Evolutionary conservation across 2,113 vertebrate genomes (phyloP).

Genomic region (Xenopus laevis): DNA sequence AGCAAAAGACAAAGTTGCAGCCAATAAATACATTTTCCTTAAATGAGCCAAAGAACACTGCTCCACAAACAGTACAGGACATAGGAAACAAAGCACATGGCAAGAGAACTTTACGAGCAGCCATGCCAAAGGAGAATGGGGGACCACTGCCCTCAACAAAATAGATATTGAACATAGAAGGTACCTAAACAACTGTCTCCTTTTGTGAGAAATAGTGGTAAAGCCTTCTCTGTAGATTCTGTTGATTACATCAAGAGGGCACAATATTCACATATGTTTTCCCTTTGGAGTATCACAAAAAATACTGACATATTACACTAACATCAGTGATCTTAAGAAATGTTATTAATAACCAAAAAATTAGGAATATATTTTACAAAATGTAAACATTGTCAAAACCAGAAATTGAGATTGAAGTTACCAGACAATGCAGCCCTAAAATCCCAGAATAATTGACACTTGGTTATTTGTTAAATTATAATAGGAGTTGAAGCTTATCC

Average conservation of each 20-base stretch:
- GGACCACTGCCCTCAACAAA: slow-evolving; percentile 25
- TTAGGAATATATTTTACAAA: too few species aligned
- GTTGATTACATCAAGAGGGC: slow-evolving; percentile 76
- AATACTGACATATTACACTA: neutral
- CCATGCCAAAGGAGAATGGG: slow-evolving; percentile 67
- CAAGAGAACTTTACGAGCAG: slow-evolving; percentile 71
- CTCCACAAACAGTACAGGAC: slow-evolving; percentile 28
- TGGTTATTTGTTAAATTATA: too few species aligned
- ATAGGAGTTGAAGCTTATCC: too few species aligned
- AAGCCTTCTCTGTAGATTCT: slow-evolving; percentile 90
- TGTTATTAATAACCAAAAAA: too few species aligned
- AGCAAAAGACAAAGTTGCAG: neutral
- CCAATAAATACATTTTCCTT: slow-evolving; percentile 6
- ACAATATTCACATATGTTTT: slow-evolving; percentile 7
- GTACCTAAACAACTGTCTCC: slow-evolving; percentile 94
- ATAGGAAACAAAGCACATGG: slow-evolving; percentile 26
- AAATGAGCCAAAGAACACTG: slow-evolving; percentile 1
- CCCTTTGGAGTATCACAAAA: neutral
- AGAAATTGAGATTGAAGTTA: too few species aligned
- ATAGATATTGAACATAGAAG: slow-evolving; percentile 70
- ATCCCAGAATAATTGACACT: too few species aligned
- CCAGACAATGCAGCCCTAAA: too few species aligned
- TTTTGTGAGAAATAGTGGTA: slow-evolving; percentile 88
- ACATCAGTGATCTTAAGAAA: neutral
- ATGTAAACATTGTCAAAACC: too few species aligned